Percentiles rank a stretch among this genome's conserved stretches.
Conservation (phyloP, 1,140 invertebrate genomes). For the Saccostrea cuccullata region DNA sequence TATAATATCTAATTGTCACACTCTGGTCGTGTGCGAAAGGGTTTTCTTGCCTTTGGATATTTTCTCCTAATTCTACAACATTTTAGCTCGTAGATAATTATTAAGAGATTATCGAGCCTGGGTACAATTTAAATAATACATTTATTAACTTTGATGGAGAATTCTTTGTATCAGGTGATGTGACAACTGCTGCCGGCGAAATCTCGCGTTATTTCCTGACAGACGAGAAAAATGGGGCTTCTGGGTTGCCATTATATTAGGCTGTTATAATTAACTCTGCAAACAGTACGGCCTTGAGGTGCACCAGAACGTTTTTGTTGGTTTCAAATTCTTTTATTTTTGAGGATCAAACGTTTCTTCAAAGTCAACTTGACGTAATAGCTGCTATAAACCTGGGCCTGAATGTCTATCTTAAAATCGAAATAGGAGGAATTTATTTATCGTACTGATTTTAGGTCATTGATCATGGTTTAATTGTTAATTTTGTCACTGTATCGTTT, state of each 20-base stretch:
- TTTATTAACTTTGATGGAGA: constrained; percentile 22
- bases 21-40: constrained; percentile 24
- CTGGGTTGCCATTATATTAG: constrained; percentile 24
- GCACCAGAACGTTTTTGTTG: not conserved
- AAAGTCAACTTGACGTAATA: constrained; percentile 27
- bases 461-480: constrained; percentile 10
- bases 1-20: constrained; percentile 27
- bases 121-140: constrained; percentile 37
- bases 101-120: constrained; percentile 27
- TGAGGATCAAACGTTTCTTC: constrained; percentile 20
- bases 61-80: constrained; percentile 33
- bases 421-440: constrained; percentile 29
- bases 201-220: constrained; percentile 29
- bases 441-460: constrained; percentile 16
- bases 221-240: constrained; percentile 20
- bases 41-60: not conserved
- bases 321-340: constrained; percentile 29
- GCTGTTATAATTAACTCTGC: constrained; percentile 12
- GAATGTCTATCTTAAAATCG: constrained; percentile 28
- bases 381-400: not conserved
- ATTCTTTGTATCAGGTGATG: constrained; percentile 27
- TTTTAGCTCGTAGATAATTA: constrained; percentile 33
- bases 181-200: constrained; percentile 13
- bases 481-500: constrained; percentile 9
- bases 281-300: constrained; percentile 29